Base-by-base conservation (phyloP, 1,140 invertebrate genomes). In the Euglossa dilemma region DNA sequence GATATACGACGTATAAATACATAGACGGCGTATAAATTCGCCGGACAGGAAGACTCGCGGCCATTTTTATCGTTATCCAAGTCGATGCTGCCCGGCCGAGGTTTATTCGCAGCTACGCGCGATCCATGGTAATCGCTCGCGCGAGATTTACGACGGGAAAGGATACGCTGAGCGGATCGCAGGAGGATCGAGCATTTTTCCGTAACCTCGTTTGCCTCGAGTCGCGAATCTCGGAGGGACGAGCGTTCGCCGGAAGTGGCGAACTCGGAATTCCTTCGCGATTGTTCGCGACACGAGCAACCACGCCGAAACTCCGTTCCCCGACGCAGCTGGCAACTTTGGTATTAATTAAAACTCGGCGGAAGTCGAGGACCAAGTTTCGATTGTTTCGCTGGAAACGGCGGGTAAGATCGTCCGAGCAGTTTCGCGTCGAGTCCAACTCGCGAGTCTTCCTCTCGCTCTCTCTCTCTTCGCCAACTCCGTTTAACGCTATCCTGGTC, bases 1-100 rank as follows among this genome's bases (percentile, higher is more conserved):
- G 73, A 74, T 86, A 85, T 74, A 85, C 61, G 80, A 85, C 28
- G 61, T 74, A 73, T 80, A 80, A 79, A 67, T 52, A 61, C 57
- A 45, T 16, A 36, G 45, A 69, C 43, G 66, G 28, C 7, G 67
- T 47, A 47, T 50, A 70, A 70, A 70, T 67, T 23, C 43, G 43
- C 43, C 23, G 6, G 23, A 14, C 43, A 45, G 36, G 6, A 67
- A 36, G 64, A 36, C 6, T 12, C 28, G 56, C n/a, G 43, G 7
- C 43, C 3, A 20, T 36, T 50, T 77, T 77, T 77, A 77, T 77
- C 61, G 75, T 54, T 54, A n/a, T 18, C 61, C 14, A 11, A 36
- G n/a, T n/a, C 23, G 20, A 50, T 16, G n/a, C n/a, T 50, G 43
- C 16, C 2, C 14, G 4, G 18, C 20, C 75, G 36, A 67, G 25